These are phyloP conservation scores for Lanistes nyassanus DNA, from an alignment of 1,140 invertebrate species.

Conservation along the genomic window DNA sequence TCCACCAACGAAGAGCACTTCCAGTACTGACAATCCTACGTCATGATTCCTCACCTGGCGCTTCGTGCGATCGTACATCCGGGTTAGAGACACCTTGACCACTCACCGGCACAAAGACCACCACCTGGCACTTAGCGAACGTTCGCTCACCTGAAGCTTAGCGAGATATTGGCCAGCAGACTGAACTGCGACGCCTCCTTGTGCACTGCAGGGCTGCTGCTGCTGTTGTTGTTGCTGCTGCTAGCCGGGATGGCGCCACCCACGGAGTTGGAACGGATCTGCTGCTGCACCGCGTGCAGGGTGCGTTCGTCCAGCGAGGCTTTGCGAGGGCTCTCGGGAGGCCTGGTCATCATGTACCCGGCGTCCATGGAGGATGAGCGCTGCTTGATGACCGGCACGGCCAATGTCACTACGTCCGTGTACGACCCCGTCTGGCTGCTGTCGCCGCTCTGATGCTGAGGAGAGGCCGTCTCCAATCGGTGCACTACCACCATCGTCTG, in stretches of 20 bases:
- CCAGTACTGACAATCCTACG: too few species aligned
- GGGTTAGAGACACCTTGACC: too few species aligned
- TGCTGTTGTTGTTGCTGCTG: too few species aligned
- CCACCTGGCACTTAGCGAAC: too few species aligned
- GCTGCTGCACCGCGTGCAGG: constrained; percentile 11
- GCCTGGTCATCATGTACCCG: constrained; percentile 38
- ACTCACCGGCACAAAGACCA: too few species aligned
- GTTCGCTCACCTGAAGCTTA: constrained; percentile 29
- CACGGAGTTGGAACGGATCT: constrained; percentile 28
- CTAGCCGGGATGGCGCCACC: neutral
- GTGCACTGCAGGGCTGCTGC: neutral
- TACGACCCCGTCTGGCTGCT: constrained; percentile 24
- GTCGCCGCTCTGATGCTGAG: neutral
- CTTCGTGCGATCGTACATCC: too few species aligned
- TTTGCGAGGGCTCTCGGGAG: constrained; percentile 29
- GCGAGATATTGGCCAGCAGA: constrained; percentile 23
- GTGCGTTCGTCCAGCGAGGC: constrained; percentile 25
- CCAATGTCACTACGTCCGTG: constrained; percentile 56
- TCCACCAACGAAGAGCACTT: too few species aligned
- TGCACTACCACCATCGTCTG: neutral
- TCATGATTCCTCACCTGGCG: too few species aligned
- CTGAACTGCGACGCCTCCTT: constrained; percentile 15
- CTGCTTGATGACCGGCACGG: constrained; percentile 59
- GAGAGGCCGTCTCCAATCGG: neutral
- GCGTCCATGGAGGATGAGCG: constrained; percentile 62